phyloP scores from a whole-genome alignment of 2,113 vertebrate genomes.

The Garra rufa region DNA sequence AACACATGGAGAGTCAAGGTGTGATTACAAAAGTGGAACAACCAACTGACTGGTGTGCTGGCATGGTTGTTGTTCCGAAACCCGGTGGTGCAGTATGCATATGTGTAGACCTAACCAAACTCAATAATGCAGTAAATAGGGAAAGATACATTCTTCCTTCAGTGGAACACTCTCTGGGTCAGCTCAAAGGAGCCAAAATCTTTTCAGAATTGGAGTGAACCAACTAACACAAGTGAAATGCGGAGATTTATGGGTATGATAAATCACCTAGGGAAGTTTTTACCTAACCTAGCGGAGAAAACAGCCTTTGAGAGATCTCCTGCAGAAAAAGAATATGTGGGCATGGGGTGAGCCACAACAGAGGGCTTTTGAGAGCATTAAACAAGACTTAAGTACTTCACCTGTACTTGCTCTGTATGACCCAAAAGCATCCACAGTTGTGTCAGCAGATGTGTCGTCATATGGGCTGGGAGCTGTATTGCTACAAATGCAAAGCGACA shows the following conservation, averaged over 20 bases:
- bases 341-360: constrained; percentile 1
- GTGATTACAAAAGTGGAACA: constrained; percentile 38
- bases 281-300: constrained; percentile 17
- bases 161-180: constrained; percentile 34
- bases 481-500: not conserved
- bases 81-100: not conserved
- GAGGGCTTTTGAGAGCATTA: constrained; percentile 11
- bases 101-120: constrained; percentile 35
- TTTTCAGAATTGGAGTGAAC: not conserved
- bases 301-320: constrained; percentile 26
- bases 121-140: constrained; percentile 3
- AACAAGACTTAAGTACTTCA: constrained; percentile 1
- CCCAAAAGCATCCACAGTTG: not conserved
- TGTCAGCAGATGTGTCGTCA: constrained; percentile 2
- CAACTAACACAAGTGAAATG: constrained; percentile 10
- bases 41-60: constrained; percentile 6
- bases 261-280: constrained; percentile 42
- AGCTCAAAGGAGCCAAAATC: not conserved
- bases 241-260: constrained; percentile 30
- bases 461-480: not conserved
- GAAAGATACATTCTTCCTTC: constrained; percentile 40
- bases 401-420: not conserved
- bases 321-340: constrained; percentile 14
- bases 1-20: constrained; percentile 26
- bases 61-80: constrained; percentile 18